A percentile compares a stretch with the other conserved stretches of the same genome.
Evolutionary conservation across 2,888 invertebrate genomes (phyloP).

Genomic region (Agriotes lineatus): DNA sequence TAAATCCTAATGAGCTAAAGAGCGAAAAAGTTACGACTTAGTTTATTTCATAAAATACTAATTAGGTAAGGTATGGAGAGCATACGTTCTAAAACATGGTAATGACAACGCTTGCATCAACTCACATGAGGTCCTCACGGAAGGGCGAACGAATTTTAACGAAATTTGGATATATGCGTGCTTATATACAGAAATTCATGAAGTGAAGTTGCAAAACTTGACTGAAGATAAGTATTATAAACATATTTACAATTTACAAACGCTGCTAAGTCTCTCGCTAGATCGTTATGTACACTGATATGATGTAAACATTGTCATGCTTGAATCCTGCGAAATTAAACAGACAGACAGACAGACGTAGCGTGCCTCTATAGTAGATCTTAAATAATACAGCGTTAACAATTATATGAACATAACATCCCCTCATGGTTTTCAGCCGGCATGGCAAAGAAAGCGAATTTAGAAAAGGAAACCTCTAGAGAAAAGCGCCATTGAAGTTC

Average conservation of each 20-base stretch:
- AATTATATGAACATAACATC: no score
- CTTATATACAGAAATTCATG: conserved; percentile 16
- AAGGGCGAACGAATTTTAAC: neutral
- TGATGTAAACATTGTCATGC: conserved; percentile 38
- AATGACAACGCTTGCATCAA: conserved; percentile 42
- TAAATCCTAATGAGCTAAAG: conserved; percentile 35
- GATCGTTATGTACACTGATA: conserved; percentile 25
- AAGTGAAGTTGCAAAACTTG: neutral
- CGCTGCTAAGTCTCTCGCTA: neutral
- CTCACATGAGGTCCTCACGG: neutral
- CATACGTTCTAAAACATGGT: conserved; percentile 8
- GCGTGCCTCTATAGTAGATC: neutral
- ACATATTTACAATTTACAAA: conserved; percentile 38
- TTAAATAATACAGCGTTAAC: no score
- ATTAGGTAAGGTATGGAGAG: conserved; percentile 27
- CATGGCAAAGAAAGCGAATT: no score
- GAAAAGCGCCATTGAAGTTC: no score
- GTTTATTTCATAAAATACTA: conserved; percentile 37
- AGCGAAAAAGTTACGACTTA: conserved; percentile 32
- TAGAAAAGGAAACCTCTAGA: no score
- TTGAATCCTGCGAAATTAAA: neutral
- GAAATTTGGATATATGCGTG: conserved; percentile 19
- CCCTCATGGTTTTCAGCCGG: no score
- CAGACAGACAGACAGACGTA: neutral
- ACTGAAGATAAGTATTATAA: conserved; percentile 22